These are phyloP conservation scores for Paedocypris micromegethes DNA, from an alignment of 2,797 vertebrate species.

Conservation along the genomic window DNA sequence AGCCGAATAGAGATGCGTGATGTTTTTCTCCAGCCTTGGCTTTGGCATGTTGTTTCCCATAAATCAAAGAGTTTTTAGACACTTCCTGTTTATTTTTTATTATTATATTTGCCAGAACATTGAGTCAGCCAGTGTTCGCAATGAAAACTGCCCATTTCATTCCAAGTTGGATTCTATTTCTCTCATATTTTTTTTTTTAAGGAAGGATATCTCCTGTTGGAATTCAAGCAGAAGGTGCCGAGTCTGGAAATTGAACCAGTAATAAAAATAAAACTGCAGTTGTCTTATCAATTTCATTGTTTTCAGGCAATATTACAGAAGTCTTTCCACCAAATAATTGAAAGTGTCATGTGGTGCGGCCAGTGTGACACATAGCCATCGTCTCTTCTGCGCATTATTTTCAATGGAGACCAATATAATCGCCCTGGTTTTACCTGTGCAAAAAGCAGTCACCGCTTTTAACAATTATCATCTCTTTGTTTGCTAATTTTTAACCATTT, in stretches of 20 bases:
- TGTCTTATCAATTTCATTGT: too few relatives aligned
- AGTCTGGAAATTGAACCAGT: too few relatives aligned
- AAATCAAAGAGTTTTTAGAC: conserved; percentile 40
- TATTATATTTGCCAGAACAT: conserved; percentile 10
- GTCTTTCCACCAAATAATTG: too few relatives aligned
- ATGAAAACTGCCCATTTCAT: too few relatives aligned
- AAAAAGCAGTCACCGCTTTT: not conserved
- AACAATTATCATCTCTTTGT: not conserved
- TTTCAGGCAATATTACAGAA: too few relatives aligned
- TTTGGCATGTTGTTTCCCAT: conserved; percentile 41
- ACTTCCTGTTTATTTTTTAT: not conserved
- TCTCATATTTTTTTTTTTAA: too few relatives aligned
- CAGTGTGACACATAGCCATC: not conserved
- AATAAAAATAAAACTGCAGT: too few relatives aligned
- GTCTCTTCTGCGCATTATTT: not conserved
- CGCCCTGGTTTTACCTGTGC: not conserved
- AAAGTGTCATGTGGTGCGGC: not conserved
- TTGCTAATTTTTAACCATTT: not conserved
- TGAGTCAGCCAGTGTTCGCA: not conserved
- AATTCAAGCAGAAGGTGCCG: too few relatives aligned
- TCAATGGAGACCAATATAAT: not conserved
- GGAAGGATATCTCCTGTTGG: too few relatives aligned
- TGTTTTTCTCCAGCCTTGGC: conserved; percentile 39
- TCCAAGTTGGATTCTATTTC: too few relatives aligned
- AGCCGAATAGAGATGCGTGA: conserved; percentile 34